Conservation (phyloP, 2,797 vertebrate genomes). For the Sebastes itinus region DNA sequence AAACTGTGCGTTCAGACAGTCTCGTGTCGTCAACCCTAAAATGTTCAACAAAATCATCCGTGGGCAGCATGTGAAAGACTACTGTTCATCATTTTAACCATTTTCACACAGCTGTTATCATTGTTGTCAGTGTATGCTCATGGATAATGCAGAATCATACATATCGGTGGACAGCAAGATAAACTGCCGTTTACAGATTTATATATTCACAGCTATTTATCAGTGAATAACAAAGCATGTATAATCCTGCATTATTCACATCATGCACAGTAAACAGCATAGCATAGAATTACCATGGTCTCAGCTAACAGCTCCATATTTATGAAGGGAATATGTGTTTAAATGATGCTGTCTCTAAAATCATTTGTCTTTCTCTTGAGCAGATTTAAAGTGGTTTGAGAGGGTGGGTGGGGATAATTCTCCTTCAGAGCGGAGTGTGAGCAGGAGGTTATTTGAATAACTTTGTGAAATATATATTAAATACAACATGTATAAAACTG, state of each 20-base stretch:
- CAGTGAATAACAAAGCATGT: conserved; percentile 40
- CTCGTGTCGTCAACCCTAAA: background rate
- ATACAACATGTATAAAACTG: background rate
- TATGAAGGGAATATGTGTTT: conserved; percentile 49
- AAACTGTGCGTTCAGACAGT: conserved; percentile 27
- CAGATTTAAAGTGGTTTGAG: conserved; percentile 36
- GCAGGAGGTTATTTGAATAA: background rate
- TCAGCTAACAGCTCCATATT: conserved; percentile 35
- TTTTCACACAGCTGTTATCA: conserved; percentile 20
- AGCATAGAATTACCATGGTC: conserved; percentile 46
- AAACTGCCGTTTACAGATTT: conserved; percentile 40
- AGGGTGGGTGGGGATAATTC: background rate
- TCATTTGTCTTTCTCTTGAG: conserved; percentile 42
- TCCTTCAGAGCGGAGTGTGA: background rate
- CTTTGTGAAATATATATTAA: background rate
- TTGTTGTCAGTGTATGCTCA: conserved; percentile 19
- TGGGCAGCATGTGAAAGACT: conserved; percentile 37
- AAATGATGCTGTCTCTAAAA: conserved; percentile 31
- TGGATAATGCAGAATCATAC: conserved; percentile 38
- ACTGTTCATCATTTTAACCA: conserved; percentile 7
- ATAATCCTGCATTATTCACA: conserved; percentile 64
- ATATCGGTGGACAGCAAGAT: conserved; percentile 46
- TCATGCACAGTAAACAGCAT: conserved; percentile 35
- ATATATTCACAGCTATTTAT: conserved; percentile 60
- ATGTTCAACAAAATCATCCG: conserved; percentile 12